These are phyloP conservation scores for Esperia sulphurella DNA, from an alignment of 2,888 invertebrate species.

Conservation along the genomic window DNA sequence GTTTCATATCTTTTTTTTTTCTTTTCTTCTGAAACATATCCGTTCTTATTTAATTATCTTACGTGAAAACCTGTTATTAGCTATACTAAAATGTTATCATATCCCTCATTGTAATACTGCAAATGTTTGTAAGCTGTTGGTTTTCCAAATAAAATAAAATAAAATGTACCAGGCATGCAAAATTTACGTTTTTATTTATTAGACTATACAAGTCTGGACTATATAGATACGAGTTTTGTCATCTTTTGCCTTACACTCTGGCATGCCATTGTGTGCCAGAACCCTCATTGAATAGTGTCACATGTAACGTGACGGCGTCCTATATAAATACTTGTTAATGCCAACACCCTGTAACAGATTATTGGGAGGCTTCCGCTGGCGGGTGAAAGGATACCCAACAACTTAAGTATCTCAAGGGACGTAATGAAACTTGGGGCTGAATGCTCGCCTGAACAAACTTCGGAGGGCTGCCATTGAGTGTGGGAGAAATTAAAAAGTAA, in stretches of 20 bases:
- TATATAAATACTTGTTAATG: constrained; percentile 9
- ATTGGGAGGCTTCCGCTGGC: constrained; percentile 3
- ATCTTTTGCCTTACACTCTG: neutral
- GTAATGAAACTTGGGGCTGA: constrained; percentile 6
- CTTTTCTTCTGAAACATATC: too few relatives aligned
- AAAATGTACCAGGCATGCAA: too few relatives aligned
- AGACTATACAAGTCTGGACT: too few relatives aligned
- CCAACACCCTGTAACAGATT: constrained; percentile 7
- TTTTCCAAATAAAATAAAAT: too few relatives aligned
- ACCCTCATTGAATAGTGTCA: neutral
- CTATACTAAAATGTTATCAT: too few relatives aligned
- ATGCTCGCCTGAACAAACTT: constrained; percentile 3
- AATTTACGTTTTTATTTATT: too few relatives aligned
- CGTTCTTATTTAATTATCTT: too few relatives aligned
- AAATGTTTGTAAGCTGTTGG: too few relatives aligned
- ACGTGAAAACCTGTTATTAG: too few relatives aligned
- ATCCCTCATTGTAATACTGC: too few relatives aligned
- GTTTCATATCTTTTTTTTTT: too few relatives aligned
- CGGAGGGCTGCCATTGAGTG: neutral
- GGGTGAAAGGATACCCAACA: constrained; percentile 5
- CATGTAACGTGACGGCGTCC: neutral
- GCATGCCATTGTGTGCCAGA: neutral
- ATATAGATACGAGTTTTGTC: too few relatives aligned
- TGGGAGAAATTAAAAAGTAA: neutral
- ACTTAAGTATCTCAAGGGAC: constrained; percentile 6